Conservation (phyloP, 53 echinoderm and acorn worm genomes). For the Stichopus horrens region DNA sequence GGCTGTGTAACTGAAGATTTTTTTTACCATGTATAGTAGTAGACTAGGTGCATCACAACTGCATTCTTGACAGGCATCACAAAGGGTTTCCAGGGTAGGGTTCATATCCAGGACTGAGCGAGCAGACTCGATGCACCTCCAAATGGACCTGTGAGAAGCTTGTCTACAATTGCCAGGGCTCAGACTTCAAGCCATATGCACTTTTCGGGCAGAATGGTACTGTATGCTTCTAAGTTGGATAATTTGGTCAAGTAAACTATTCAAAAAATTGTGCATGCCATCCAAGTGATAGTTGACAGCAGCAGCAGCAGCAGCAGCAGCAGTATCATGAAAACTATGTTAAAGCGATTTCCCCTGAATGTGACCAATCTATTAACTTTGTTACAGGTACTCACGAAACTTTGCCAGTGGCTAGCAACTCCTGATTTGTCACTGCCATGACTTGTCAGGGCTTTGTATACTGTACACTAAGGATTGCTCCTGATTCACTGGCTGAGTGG, state of each 20-base stretch:
- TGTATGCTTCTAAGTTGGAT: slow-evolving; percentile 46
- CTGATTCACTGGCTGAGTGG: slow-evolving; percentile 31
- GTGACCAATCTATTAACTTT: slow-evolving; percentile 34
- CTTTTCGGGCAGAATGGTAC: slow-evolving; percentile 52
- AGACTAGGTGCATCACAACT: slow-evolving; percentile 42
- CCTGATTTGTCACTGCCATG: too few relatives aligned
- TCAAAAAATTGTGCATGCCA: slow-evolving; percentile 39
- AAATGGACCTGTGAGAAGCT: slow-evolving; percentile 72
- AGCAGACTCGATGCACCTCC: slow-evolving; percentile 47
- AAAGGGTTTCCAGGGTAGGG: neutral
- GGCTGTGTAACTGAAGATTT: slow-evolving; percentile 18
- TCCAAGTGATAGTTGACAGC: slow-evolving; percentile 52
- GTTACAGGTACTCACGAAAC: too few relatives aligned
- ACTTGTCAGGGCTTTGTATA: too few relatives aligned
- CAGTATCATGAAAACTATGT: slow-evolving; percentile 56
- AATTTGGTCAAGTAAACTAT: slow-evolving; percentile 43
- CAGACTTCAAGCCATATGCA: slow-evolving; percentile 48
- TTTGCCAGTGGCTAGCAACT: too few relatives aligned
- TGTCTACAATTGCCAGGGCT: slow-evolving; percentile 62
- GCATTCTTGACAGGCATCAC: slow-evolving; percentile 6
- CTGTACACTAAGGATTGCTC: too few relatives aligned
- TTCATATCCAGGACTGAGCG: neutral
- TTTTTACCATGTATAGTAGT: slow-evolving; percentile 23
- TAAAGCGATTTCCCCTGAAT: slow-evolving; percentile 46
- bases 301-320: too few relatives aligned